Evolutionary conservation across 2,797 vertebrate species (phyloP), one percentile per base, ranked within the genome.

Genomic region (Tympanoctomys barrerae): DNA sequence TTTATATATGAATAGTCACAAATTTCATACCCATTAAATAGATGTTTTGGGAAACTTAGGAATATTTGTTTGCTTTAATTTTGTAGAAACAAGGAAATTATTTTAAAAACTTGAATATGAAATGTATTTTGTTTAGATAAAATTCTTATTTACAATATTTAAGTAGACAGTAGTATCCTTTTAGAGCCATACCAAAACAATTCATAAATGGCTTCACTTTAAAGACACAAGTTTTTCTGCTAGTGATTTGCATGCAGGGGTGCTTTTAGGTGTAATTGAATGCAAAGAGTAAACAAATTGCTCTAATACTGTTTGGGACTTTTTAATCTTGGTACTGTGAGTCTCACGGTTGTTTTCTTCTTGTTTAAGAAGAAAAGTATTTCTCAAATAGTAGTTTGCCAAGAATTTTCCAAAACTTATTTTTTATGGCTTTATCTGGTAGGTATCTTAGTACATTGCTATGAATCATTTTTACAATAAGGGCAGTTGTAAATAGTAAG

Each of bases 391-490:
- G 89, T 94, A 31, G 33, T 66, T 92, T 80, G 80, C 42, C 33
- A 90, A 86, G 28, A 90, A 75, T 91, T 91, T 42, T 57, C 92
- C 31, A 92, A 75, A 64, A 68, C 57, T 61, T 79, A 52, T 7
- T 93, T 95, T 26, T 68, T 22, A 22, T 28, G 82, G 46, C 61
- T 89, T 77, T 93, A 36, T 73, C 26, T 84, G 66, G 22, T 86
- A 4, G 16, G 14, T 94, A 52, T 57, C 42, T 81, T 77, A 82
- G 16, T 86, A 78, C 13, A 80, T 88, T 94, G 24, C 13, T 21
- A 89, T 93, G 89, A n/a, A 66, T 93, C 12, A 9, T 80, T 90
- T 94, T 89, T 90, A 12, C 39, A 91, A 92, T 28, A 84, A 13
- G 13, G 75, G 22, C 54, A 83, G 7, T 83, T 92, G 54, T n/a